phyloP scores from a whole-genome alignment of 1,140 invertebrate genomes.

The Trichoplusia ni region DNA sequence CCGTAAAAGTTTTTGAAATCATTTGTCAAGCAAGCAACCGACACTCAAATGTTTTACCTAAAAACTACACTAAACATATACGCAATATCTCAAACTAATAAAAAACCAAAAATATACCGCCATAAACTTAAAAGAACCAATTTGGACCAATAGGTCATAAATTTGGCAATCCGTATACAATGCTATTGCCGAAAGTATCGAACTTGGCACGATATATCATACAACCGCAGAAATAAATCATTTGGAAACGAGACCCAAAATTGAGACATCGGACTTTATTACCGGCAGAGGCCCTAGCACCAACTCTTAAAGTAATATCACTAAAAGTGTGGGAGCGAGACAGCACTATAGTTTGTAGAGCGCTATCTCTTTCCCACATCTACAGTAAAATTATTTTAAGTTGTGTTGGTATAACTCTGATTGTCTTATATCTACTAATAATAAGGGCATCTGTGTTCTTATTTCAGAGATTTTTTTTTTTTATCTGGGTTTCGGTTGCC shows the following conservation, averaged over 20 bases:
- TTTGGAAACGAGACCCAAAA: conserved; percentile 13
- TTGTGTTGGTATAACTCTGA: background rate
- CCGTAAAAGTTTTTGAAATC: too few relatives aligned
- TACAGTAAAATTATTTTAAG: too few relatives aligned
- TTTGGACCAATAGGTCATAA: background rate
- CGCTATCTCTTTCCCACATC: too few relatives aligned
- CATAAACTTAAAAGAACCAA: background rate
- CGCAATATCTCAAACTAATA: background rate
- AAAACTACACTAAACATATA: background rate
- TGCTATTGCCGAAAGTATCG: conserved; percentile 6
- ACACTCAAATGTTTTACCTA: too few relatives aligned
- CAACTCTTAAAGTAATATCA: background rate
- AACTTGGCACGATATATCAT: conserved; percentile 14
- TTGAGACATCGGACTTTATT: conserved; percentile 17
- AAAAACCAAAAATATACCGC: background rate
- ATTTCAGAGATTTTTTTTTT: background rate
- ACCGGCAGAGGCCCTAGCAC: background rate
- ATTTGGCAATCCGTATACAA: background rate
- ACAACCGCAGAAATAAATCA: conserved; percentile 9
- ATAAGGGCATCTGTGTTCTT: conserved; percentile 26
- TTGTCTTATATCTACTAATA: conserved; percentile 21
- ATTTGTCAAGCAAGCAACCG: too few relatives aligned
- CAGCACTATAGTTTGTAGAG: too few relatives aligned
- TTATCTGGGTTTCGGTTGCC: background rate
- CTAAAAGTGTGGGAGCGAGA: too few relatives aligned